Evolutionary conservation across 2,797 vertebrate genomes (phyloP), one percentile per base, ranked within the genome.

Genomic region (Petrocephalus sullivani): DNA sequence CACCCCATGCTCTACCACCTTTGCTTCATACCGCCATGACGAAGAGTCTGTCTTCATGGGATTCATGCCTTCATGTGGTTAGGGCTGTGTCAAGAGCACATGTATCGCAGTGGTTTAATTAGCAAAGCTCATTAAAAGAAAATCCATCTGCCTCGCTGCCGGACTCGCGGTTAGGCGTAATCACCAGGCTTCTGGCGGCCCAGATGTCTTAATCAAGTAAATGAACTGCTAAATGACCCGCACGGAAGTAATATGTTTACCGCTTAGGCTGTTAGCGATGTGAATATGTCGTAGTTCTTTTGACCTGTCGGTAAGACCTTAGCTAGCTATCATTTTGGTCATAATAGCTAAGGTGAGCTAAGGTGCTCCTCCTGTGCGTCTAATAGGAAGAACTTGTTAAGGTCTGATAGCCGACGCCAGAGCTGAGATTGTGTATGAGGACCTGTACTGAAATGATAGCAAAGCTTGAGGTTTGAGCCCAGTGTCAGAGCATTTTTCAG

Each of bases 141-240:
- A 58, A 71, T 64, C 0, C 1, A 86, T 84, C 60, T 81, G 0
- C 1, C 87, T 85, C 46, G 21, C 41, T 67, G n/a, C 28, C 23
- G 53, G 53, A 57, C 54, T 37, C 19, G 53, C 12, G 87, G 87
- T 75, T 78, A 16, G 49, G 49, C 14, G 46, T 87, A 87, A 87
- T 60, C 23, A 54, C 28, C 89, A 53, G 10, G 84, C 90, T 83
- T 88, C 54, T 61, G 90, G 90, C 82, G 2, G 3, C 23, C 85
- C 93, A 94, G 91, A 92, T 94, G 89, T 88, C 58, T 86, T 85
- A 78, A 81, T 81, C 28, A 56, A 78, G 54, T 37, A 81, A 58
- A 71, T 23, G 28, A 85, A 85, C 49, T 28, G 83, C 23, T 85
- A 7, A 37, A 57, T 58, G 21, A 75, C 6, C 41, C 21, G 8